These are phyloP conservation scores for Aurelia sp. DNA, from an alignment of 30 jellyfish, hydroid and myxozoan species.

Conservation along the genomic window DNA sequence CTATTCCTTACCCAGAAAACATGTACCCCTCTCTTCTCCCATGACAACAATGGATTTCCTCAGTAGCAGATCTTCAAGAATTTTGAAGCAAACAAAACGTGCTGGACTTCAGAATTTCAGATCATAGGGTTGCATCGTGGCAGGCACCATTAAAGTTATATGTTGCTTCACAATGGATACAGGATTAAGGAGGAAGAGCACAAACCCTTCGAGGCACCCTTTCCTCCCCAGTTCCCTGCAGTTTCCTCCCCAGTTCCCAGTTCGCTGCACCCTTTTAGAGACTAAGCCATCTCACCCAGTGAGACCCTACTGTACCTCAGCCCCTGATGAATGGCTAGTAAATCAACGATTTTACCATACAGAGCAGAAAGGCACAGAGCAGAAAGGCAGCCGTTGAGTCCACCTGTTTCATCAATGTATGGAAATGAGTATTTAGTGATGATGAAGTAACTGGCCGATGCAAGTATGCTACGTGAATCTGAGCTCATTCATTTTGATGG, in stretches of 20 bases:
- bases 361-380: not conserved
- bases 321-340: conserved; percentile 9
- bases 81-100: conserved; percentile 10
- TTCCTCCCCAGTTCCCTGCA: no score
- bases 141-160: conserved; percentile 4
- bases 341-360: conserved; percentile 13
- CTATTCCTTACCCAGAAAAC: conserved; percentile 18
- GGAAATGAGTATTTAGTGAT: conserved; percentile 19
- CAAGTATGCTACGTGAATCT: conserved; percentile 30
- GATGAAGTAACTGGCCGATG: conserved; percentile 51
- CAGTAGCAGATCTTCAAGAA: conserved; percentile 22
- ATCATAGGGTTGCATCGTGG: conserved; percentile 36
- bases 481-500: conserved; percentile 50
- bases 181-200: no score
- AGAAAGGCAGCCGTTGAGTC: conserved; percentile 14
- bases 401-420: conserved; percentile 18
- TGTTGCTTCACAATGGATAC: conserved; percentile 24
- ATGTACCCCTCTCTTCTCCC: conserved; percentile 5
- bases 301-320: no score
- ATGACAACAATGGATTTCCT: conserved; percentile 8
- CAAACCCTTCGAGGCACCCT: no score
- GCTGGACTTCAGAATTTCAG: conserved; percentile 16
- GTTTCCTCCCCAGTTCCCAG: no score
- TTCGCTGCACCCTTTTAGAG: no score
- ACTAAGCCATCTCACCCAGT: no score